These are phyloP conservation scores for Staurois parvus DNA, from an alignment of 2,797 vertebrate genomes.

Conservation along the genomic window DNA sequence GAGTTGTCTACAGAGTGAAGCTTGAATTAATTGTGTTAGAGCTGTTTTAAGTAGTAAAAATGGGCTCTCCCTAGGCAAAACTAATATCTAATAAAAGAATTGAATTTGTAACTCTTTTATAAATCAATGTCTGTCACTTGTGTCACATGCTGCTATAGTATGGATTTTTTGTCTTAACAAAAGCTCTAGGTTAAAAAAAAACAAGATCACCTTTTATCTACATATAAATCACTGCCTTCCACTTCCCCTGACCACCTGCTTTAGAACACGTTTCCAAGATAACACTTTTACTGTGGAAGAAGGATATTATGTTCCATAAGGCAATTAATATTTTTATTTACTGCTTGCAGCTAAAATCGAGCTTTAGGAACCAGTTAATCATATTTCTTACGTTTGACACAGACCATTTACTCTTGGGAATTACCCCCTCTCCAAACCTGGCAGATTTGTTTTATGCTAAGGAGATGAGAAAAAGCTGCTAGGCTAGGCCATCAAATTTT, in stretches of 20 bases:
- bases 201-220: slow-evolving; percentile 13
- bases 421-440: slow-evolving; percentile 48
- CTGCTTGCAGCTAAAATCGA: slow-evolving; percentile 39
- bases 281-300: slow-evolving; percentile 22
- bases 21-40: not conserved
- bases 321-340: slow-evolving; percentile 53
- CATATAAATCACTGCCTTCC: slow-evolving; percentile 30
- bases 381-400: slow-evolving; percentile 49
- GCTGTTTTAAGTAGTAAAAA: not conserved
- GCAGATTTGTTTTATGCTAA: slow-evolving; percentile 54
- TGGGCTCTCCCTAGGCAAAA: not conserved
- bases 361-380: slow-evolving; percentile 42
- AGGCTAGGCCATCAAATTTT: slow-evolving; percentile 48
- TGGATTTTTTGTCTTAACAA: not conserved
- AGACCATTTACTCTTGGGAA: slow-evolving; percentile 52
- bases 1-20: too few species aligned
- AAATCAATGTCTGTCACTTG: slow-evolving; percentile 27
- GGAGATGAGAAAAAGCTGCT: slow-evolving; percentile 36
- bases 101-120: not conserved
- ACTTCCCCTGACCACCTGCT: slow-evolving; percentile 33
- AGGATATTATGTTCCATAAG: slow-evolving; percentile 25
- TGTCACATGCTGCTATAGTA: not conserved
- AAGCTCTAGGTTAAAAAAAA: slow-evolving; percentile 22
- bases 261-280: slow-evolving; percentile 9
- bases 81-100: not conserved